Percentiles rank a stretch among this genome's conserved stretches.
These are phyloP conservation scores for Trididemnum miniatum DNA, from an alignment of 23 tunicate genomes.

Conservation along the genomic window DNA sequence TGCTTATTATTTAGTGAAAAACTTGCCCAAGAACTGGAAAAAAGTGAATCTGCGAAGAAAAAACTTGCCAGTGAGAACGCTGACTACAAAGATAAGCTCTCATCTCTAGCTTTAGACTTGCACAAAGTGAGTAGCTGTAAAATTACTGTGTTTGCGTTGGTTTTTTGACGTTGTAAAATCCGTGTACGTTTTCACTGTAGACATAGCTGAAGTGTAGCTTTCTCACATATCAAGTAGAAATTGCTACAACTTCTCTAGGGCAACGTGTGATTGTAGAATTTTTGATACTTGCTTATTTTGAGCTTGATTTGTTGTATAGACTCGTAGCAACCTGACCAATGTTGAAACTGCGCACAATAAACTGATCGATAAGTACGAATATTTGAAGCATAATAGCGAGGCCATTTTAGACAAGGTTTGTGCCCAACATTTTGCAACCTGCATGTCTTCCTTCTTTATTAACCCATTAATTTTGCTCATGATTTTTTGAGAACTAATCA, in stretches of 20 bases:
- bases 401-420: constrained; percentile 60
- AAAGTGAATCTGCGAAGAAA: constrained; percentile 5
- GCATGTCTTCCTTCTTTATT: no score
- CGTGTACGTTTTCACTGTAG: no score
- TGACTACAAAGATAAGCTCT: constrained; percentile 43
- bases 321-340: constrained; percentile 59
- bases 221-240: no score
- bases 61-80: not conserved
- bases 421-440: not conserved
- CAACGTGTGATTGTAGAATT: no score
- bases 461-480: no score
- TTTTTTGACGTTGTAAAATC: no score
- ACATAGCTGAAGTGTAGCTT: no score
- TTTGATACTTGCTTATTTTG: no score
- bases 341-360: constrained; percentile 60
- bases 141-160: no score
- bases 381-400: constrained; percentile 73
- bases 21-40: not conserved
- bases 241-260: no score
- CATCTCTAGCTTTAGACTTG: constrained; percentile 37
- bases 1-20: not conserved
- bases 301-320: constrained; percentile 3
- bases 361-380: constrained; percentile 73
- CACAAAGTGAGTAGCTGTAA: constrained; percentile 43
- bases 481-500: no score